These are phyloP conservation scores for Thalassarche chlororhynchos DNA, from an alignment of 2,113 vertebrate genomes.

Conservation along the genomic window DNA sequence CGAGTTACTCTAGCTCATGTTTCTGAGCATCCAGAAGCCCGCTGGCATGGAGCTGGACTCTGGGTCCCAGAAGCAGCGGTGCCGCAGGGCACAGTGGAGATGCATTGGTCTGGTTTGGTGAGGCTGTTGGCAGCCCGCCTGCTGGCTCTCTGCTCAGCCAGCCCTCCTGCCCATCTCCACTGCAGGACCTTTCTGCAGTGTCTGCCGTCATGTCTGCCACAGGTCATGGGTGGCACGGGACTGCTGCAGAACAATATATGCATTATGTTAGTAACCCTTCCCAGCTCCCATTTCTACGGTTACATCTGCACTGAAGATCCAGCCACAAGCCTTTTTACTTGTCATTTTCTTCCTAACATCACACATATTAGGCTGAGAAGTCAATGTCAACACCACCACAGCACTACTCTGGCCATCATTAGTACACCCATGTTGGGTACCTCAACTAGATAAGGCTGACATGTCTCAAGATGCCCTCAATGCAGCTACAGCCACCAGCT, in stretches of 20 bases:
- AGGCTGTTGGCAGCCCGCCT: neutral
- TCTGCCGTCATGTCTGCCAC: neutral
- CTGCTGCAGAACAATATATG: neutral
- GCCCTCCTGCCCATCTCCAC: neutral
- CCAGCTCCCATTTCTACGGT: neutral
- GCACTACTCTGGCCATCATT: neutral
- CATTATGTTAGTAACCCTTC: neutral
- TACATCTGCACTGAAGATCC: neutral
- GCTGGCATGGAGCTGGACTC: neutral
- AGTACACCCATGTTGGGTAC: neutral
- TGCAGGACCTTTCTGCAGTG: neutral
- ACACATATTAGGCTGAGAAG: neutral
- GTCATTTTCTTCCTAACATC: neutral
- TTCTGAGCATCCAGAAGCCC: neutral
- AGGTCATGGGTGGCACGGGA: neutral
- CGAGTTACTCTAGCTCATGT: rapidly evolving
- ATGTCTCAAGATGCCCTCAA: neutral
- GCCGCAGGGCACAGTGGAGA: neutral
- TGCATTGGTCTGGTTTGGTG: rapidly evolving
- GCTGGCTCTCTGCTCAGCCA: neutral
- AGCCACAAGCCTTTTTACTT: neutral
- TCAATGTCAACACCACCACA: neutral
- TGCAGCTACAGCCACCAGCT: neutral
- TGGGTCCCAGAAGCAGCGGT: neutral
- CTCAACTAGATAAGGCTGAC: neutral